Evolutionary conservation across 2,888 invertebrate species (phyloP), one percentile per base, ranked within the genome.

Genomic region (Drosophila helvetica): DNA sequence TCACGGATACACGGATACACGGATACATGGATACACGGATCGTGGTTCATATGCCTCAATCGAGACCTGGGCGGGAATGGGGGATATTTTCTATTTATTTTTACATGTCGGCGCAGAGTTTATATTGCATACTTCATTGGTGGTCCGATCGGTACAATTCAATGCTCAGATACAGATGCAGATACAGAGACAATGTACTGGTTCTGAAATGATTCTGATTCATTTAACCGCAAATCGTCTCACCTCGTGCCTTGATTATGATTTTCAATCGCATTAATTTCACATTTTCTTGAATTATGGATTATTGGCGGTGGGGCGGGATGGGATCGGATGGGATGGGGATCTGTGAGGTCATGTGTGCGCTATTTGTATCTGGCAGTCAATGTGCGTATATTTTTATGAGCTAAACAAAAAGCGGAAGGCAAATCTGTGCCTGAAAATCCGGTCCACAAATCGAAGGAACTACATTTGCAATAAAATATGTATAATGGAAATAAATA

Each of bases 101-200:
- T 64, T 67, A 74, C 65, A 56, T 83, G 86, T 88, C 80, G 56
- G 51, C 57, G 38, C 64, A 68, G 56, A 87, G 86, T 88, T 83
- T 88, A 87, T 83, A 83, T 88, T 88, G 86, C 86, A 83, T 83
- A 86, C 86, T 83, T 88, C 88, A 75, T 83, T 77, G 82, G 82
- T 83, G 82, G 88, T 82, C 66, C 22, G 57, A 30, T 64, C 63
- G 54, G 61, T 54, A 72, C 74, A 74, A 67, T 69, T 83, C 68
- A 72, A 78, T 85, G 70, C 63, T 8, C 50, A 43, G 9, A 47
- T n/a, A 15, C 33, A 33, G 15, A 30, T 30, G 10, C 1, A 7
- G 17, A 22, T 22, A 22, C 22, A 19, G 19, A 19, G 19, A 25
- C 25, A 27, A 27, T 27, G 17, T 2, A 2, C 50, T 27, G 12